Conservation (phyloP, 2,113 vertebrate species). For the Cygnus buccinator region DNA sequence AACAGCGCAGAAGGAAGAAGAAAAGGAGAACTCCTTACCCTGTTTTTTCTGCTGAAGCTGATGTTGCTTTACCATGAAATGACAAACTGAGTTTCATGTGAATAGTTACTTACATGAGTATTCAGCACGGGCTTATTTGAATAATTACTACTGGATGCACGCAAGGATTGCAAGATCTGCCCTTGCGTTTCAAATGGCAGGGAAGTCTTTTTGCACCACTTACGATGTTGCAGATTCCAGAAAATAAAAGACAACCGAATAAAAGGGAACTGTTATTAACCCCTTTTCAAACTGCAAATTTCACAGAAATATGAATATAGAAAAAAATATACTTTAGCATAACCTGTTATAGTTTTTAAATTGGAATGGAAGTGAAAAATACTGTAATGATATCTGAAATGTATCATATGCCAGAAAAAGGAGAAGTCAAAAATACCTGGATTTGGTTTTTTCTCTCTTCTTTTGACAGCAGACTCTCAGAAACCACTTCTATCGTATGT, state of each 20-base stretch:
- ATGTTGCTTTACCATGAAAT: slow-evolving; percentile 13
- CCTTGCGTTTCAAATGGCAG: neutral
- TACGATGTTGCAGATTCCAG: neutral
- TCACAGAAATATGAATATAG: neutral
- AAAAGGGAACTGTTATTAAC: neutral
- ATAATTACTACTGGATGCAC: slow-evolving; percentile 28
- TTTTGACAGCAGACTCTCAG: neutral
- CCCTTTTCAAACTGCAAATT: neutral
- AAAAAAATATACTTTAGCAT: neutral
- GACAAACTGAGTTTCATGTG: neutral
- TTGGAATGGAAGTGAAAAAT: neutral
- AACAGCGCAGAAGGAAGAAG: neutral
- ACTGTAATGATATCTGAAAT: neutral
- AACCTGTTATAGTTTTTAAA: neutral
- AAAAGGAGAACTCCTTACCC: slow-evolving; percentile 29
- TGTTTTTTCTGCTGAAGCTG: neutral
- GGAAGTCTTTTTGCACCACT: neutral
- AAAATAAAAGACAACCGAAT: neutral
- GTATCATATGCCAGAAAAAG: neutral
- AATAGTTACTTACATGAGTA: neutral
- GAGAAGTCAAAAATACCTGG: neutral
- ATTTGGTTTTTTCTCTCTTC: neutral
- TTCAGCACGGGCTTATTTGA: slow-evolving; percentile 31
- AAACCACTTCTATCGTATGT: neutral
- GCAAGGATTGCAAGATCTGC: slow-evolving; percentile 1